Conservation (phyloP, 2,797 vertebrate species). For the Anas acuta region DNA sequence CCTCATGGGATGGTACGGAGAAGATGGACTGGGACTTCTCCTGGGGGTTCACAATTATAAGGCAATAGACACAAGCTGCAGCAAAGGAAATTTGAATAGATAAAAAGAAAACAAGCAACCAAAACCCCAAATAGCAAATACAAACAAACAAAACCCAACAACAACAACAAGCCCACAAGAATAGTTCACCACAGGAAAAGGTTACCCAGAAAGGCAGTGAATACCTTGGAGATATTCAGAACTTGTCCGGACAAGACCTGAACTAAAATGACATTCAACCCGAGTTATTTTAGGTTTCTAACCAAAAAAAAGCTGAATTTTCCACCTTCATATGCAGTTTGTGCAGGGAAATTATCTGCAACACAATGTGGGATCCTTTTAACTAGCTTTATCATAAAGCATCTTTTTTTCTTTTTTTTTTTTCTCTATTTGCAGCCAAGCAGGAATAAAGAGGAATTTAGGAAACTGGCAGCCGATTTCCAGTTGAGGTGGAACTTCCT, state of each 20-base stretch:
- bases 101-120: not conserved
- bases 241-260: not conserved
- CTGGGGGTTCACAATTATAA: not conserved
- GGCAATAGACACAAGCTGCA: not conserved
- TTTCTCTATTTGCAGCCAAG: constrained; percentile 56
- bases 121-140: no score
- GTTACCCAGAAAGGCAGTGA: not conserved
- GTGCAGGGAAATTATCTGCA: not conserved
- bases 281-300: not conserved
- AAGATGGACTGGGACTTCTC: not conserved
- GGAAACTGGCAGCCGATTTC: constrained; percentile 66
- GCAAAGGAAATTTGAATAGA: not conserved
- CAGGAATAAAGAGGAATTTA: constrained; percentile 71
- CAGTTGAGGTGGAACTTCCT: constrained; percentile 77
- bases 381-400: not conserved
- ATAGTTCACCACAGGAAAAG: not conserved
- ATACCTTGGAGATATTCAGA: not conserved
- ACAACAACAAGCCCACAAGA: not conserved
- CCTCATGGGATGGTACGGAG: not conserved
- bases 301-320: not conserved
- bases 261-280: not conserved
- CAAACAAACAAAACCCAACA: no score
- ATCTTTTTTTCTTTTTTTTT: not conserved
- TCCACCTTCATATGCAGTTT: not conserved
- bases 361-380: not conserved